Evolutionary conservation across 1,140 invertebrate genomes (phyloP).

Genomic region (Diploscapter pachys): DNA sequence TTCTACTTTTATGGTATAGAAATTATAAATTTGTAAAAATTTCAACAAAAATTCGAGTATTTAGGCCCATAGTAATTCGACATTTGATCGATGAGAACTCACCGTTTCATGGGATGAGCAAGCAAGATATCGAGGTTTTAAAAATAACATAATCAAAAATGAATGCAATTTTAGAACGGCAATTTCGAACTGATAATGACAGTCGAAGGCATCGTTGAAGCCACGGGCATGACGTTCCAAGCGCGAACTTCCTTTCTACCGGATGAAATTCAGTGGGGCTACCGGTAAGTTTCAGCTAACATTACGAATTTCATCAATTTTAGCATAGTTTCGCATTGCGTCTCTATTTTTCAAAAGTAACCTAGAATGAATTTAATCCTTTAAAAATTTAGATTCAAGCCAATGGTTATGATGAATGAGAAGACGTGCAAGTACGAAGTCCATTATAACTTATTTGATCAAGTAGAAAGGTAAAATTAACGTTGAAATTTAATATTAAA

Average conservation of each 20-base stretch:
- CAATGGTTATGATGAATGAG: constrained; percentile 63
- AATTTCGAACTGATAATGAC: constrained; percentile 65
- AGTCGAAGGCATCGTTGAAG: constrained; percentile 62
- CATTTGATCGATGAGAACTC: constrained; percentile 63
- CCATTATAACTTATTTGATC: constrained; percentile 63
- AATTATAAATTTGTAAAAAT: background rate
- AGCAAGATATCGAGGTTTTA: too few relatives aligned
- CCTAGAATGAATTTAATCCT: constrained; percentile 1
- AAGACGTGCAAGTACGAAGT: constrained; percentile 63
- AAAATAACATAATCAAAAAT: background rate
- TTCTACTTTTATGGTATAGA: constrained; percentile 62
- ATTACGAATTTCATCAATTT: constrained; percentile 10
- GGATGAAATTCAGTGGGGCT: constrained; percentile 64
- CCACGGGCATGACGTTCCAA: constrained; percentile 52
- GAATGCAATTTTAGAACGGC: constrained; percentile 31
- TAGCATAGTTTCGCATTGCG: background rate
- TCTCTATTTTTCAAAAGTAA: constrained; percentile 8
- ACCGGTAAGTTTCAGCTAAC: constrained; percentile 47
- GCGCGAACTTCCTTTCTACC: constrained; percentile 64
- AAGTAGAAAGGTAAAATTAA: constrained; percentile 56
- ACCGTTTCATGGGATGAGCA: constrained; percentile 62
- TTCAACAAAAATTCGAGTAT: constrained; percentile 10
- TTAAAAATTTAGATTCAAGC: constrained; percentile 25
- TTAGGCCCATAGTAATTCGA: constrained; percentile 61
- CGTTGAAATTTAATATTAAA: too few relatives aligned